Conservation (phyloP, 2,113 vertebrate genomes). For the Indri indri region DNA sequence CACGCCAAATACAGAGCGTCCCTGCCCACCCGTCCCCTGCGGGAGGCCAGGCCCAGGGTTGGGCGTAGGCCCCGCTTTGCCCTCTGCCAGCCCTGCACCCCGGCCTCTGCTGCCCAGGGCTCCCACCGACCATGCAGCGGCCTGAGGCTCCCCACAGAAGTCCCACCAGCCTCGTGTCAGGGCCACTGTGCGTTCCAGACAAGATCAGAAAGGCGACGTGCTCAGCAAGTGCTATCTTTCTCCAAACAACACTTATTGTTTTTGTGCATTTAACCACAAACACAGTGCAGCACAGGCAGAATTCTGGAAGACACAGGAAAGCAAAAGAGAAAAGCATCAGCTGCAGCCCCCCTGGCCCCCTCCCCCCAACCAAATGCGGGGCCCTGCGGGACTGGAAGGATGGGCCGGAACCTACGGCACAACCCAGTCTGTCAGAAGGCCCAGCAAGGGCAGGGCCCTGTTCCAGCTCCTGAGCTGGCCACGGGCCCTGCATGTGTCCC, state of each 20-base stretch:
- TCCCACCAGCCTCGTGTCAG: not conserved
- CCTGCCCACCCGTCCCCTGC: not conserved
- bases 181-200: not conserved
- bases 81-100: not conserved
- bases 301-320: not conserved
- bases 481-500: accelerated
- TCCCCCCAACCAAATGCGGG: accelerated
- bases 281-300: not conserved
- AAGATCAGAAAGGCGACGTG: not conserved
- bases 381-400: accelerated
- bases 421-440: no score
- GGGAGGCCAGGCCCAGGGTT: not conserved
- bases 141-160: not conserved
- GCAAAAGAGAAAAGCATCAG: not conserved
- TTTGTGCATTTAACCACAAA: slow-evolving; percentile 5
- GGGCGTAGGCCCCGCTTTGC: no score
- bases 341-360: accelerated
- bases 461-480: accelerated
- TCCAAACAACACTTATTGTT: not conserved
- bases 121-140: accelerated
- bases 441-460: not conserved
- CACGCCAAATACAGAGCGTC: not conserved
- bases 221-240: not conserved
- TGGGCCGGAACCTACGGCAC: accelerated
- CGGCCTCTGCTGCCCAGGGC: accelerated